Percentiles rank a stretch among this genome's conserved stretches.
phyloP scores from a whole-genome alignment of 2,797 vertebrate species.

The Lateolabrax maculatus region DNA sequence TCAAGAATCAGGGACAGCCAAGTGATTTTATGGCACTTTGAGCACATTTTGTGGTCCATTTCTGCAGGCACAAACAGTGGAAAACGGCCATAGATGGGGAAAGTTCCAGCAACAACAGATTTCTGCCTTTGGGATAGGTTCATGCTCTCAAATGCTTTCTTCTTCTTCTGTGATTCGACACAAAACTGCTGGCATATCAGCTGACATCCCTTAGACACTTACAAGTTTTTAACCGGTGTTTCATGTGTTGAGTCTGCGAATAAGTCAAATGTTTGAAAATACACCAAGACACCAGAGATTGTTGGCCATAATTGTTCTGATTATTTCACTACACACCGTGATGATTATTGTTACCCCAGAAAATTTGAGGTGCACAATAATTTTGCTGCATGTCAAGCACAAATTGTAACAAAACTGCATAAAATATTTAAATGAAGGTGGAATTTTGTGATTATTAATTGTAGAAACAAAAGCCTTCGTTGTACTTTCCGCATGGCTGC shows the following conservation, averaged over 20 bases:
- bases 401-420: not conserved
- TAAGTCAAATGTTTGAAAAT: not conserved
- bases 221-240: too few relatives aligned
- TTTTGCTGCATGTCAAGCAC: not conserved
- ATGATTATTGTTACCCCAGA: not conserved
- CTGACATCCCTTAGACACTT: not conserved
- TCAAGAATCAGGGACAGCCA: not conserved
- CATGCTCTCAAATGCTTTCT: not conserved
- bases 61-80: constrained; percentile 8
- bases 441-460: not conserved
- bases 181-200: not conserved
- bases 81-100: not conserved
- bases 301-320: not conserved
- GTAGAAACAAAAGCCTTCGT: not conserved
- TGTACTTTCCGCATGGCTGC: not conserved
- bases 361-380: not conserved
- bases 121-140: constrained; percentile 19
- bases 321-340: not conserved
- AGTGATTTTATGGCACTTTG: constrained; percentile 14
- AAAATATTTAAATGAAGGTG: not conserved
- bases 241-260: too few relatives aligned
- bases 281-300: not conserved
- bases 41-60: constrained; percentile 15
- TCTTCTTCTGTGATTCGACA: not conserved
- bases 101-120: constrained; percentile 13